Base-by-base conservation (phyloP, 2,113 vertebrate species). In the Gasterosteus aculeatus region DNA sequence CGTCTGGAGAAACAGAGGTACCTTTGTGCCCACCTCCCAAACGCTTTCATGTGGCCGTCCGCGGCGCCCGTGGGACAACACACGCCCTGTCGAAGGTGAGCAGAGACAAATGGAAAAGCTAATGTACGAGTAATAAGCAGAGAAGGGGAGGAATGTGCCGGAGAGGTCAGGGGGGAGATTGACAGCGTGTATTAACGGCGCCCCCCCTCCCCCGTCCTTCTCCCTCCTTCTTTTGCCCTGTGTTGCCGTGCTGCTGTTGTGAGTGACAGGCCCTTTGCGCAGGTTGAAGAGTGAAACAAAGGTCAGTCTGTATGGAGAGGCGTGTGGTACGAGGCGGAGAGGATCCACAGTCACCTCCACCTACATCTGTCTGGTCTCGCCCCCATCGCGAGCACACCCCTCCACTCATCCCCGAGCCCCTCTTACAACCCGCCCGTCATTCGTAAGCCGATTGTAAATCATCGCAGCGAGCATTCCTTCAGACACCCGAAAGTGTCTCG, bases 1-100 rank as follows among this genome's bases (percentile, higher is more conserved):
- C 47, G 66, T 89, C 82, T 92, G 87, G 80, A 87, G 85, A 90
- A 91, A 94, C 93, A 94, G 85, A 90, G 85, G 84, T 87, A 91
- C 92, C 92, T 94, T 94, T 94, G 93, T 93, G 78, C 85, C 73
- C 76, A 51, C 33, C 44, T 49, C 75, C 65, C 73, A 62, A 77
- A 76, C 10, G 72, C 56, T 75, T 81, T 72, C 76, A 67, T 70
- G 83, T 80, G 82, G 80, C 26, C 10, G 29, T 69, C 67, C 14
- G 35, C 56, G 69, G 44, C 62, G 14, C 26, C 69, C 19, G 57
- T 76, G 78, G 41, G 86, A 92, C 84, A 92, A 91, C 89, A 85
- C 75, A 60, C 88, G 59, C 64, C 72, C 78, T n/a, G 44, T 76
- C 83, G 60, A 80, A 78, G 82, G 74, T 82, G 79, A 87, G 83